These are phyloP conservation scores for Drosophila pseudotakahashii DNA, from an alignment of 2,888 invertebrate genomes.

Conservation along the genomic window DNA sequence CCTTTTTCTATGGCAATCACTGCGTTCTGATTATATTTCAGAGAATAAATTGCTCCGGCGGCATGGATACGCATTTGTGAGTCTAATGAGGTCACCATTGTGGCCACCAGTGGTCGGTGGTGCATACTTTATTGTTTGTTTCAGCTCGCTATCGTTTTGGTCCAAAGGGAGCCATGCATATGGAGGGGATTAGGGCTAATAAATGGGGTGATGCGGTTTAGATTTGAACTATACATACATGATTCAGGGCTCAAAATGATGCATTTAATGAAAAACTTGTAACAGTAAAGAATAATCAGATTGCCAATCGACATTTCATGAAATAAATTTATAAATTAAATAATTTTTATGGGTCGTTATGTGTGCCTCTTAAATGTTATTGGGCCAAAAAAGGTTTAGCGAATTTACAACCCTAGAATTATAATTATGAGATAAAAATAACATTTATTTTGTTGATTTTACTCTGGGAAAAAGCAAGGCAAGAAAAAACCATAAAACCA, in stretches of 20 bases:
- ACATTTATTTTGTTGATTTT: neutral
- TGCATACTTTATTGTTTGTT: slow-evolving; percentile 32
- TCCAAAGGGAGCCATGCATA: slow-evolving; percentile 22
- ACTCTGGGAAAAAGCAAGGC: neutral
- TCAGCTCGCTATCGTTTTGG: slow-evolving; percentile 12
- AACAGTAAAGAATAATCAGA: slow-evolving; percentile 1
- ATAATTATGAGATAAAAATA: slow-evolving; percentile 1
- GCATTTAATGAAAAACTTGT: neutral
- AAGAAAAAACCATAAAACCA: neutral
- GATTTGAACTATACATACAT: slow-evolving; percentile 1
- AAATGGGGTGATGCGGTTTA: neutral
- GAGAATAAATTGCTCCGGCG: slow-evolving; percentile 18
- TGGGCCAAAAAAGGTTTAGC: too few species aligned
- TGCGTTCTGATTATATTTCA: slow-evolving; percentile 33
- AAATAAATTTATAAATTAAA: slow-evolving; percentile 8
- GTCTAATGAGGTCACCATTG: slow-evolving; percentile 49
- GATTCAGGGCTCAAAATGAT: slow-evolving; percentile 1
- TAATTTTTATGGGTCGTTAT: neutral
- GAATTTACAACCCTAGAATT: neutral
- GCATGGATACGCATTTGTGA: neutral
- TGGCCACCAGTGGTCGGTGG: slow-evolving; percentile 36
- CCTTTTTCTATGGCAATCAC: slow-evolving; percentile 13
- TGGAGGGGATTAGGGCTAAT: neutral
- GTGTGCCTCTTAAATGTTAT: too few species aligned
- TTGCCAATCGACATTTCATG: too few species aligned